Evolutionary conservation across 2,113 vertebrate genomes (phyloP), one percentile per base, ranked within the genome.

Genomic region (Spizaetus ornatus): DNA sequence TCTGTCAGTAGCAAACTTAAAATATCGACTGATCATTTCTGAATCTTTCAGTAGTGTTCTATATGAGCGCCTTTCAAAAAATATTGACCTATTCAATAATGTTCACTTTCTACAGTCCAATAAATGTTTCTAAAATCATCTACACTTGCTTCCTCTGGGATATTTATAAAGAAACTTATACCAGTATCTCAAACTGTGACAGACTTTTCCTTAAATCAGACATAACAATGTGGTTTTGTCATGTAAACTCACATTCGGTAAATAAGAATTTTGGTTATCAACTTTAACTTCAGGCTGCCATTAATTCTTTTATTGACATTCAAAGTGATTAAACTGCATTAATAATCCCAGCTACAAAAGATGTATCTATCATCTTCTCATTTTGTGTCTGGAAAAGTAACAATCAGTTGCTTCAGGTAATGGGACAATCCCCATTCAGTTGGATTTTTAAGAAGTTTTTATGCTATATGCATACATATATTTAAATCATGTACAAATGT

Each of bases 91-190:
- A 20, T 83, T 86, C 63, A 81, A 13, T 87, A 86, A 36, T 34
- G 16, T 83, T 73, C 40, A 27, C 48, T 86, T 93, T 94, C 76
- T 74, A 40, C 43, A 47, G 52, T 55, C 69, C 65, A 90, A 67
- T 81, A 92, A 92, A 90, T 52, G 62, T 9, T 86, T 90, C 72
- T 92, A 71, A 95, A 80, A 83, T 67, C 55, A 83, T 62, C 55
- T 56, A 40, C 16, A n/a, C 53, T 92, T 82, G 29, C 56, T 84
- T 88, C n/a, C 42, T 88, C 47, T 61, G 56, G 4, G 34, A 43
- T 86, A 86, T 93, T 94, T 90, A 34, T 71, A 80, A 52, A 58
- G 32, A 87, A 86, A 78, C 17, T 86, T 92, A 52, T 27, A 52
- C 25, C 34, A 62, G 25, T 45, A 61, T n/a, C 42, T 83, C 90